Conservation (phyloP, 2,888 invertebrate genomes). For the Cryptocephalus primarius region DNA sequence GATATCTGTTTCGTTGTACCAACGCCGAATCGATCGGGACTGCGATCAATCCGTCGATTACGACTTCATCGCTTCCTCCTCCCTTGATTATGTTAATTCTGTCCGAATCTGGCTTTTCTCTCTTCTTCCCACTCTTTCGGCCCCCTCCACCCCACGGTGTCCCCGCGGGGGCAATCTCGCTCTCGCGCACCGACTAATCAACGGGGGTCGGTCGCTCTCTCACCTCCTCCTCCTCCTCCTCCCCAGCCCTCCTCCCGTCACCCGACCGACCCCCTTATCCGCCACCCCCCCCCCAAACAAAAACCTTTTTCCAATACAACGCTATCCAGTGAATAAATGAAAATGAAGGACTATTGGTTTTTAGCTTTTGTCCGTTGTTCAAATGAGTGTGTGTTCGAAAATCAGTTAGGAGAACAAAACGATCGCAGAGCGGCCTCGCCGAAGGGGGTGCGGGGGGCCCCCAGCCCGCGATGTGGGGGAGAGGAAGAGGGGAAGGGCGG, state of each 20-base stretch:
- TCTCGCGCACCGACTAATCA: no score
- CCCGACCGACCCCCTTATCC: constrained; percentile 3
- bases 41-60: no score
- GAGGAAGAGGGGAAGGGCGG: constrained; percentile 7
- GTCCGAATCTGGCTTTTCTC: no score
- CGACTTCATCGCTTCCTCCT: no score
- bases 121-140: neutral
- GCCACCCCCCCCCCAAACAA: constrained; percentile 24
- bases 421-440: constrained; percentile 10
- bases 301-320: constrained; percentile 40
- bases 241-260: constrained; percentile 12
- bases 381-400: constrained; percentile 35
- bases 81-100: no score
- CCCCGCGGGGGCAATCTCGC: no score
- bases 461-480: constrained; percentile 21
- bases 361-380: constrained; percentile 40
- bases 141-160: constrained; percentile 11
- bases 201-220: no score
- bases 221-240: no score
- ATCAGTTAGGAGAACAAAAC: constrained; percentile 40
- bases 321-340: constrained; percentile 39
- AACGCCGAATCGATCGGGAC: no score
- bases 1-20: no score
- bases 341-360: constrained; percentile 42
- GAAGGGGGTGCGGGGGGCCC: no score